These are phyloP conservation scores for Notamacropus eugenii DNA, from an alignment of 2,797 vertebrate species.

Conservation along the genomic window DNA sequence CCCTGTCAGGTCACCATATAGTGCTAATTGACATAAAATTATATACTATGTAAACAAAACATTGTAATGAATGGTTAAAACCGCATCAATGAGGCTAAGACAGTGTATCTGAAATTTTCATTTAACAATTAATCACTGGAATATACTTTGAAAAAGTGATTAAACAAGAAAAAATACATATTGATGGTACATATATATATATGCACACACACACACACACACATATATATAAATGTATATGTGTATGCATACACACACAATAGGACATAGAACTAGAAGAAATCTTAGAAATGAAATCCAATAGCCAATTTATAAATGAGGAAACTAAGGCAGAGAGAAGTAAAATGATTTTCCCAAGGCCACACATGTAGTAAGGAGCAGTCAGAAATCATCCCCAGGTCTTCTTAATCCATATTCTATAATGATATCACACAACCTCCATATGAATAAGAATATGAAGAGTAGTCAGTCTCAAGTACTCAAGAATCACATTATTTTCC, in stretches of 20 bases:
- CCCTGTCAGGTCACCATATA: background rate
- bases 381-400: background rate
- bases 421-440: background rate
- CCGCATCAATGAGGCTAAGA: background rate
- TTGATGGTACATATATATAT: background rate
- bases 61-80: background rate
- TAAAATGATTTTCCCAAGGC: background rate
- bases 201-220: background rate
- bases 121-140: background rate
- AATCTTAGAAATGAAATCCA: background rate
- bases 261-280: background rate
- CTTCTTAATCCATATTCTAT: background rate
- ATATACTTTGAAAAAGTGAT: background rate
- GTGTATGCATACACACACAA: background rate
- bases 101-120: background rate
- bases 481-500: background rate
- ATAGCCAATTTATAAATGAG: background rate
- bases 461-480: background rate
- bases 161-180: conserved; percentile 16
- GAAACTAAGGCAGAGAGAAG: background rate
- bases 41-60: background rate
- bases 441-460: background rate
- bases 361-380: background rate
- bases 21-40: conserved; percentile 15
- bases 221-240: background rate